Conservation (phyloP, 1,140 invertebrate genomes). For the Ptiloglossa arizonensis region DNA sequence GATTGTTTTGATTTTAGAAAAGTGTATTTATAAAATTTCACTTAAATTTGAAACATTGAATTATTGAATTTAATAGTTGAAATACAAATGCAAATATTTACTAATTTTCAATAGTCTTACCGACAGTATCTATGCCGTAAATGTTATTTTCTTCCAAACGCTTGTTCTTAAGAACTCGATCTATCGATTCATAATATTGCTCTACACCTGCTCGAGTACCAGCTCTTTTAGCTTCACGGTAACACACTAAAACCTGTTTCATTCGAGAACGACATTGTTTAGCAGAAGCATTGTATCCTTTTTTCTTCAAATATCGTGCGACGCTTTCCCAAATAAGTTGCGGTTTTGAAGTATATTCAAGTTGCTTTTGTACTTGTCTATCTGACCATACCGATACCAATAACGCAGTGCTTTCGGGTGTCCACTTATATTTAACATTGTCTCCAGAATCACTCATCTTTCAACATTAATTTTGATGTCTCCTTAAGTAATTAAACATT, state of each 20-base stretch:
- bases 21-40: background rate
- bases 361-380: slow-evolving; percentile 79
- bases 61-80: background rate
- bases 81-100: background rate
- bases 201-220: slow-evolving; percentile 76
- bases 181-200: slow-evolving; percentile 79
- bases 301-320: slow-evolving; percentile 78
- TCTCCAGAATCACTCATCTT: slow-evolving; percentile 71
- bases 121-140: slow-evolving; percentile 76
- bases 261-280: slow-evolving; percentile 80
- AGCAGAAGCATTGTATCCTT: slow-evolving; percentile 77
- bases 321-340: slow-evolving; percentile 79
- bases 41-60: background rate
- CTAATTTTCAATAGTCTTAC: slow-evolving; percentile 47
- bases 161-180: slow-evolving; percentile 75
- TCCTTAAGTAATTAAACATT: background rate
- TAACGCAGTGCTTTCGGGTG: slow-evolving; percentile 77
- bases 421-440: slow-evolving; percentile 79
- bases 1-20: background rate
- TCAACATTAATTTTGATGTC: background rate
- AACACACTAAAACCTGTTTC: slow-evolving; percentile 79
- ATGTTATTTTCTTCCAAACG: slow-evolving; percentile 61
- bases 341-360: slow-evolving; percentile 74
- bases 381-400: slow-evolving; percentile 80
- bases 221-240: slow-evolving; percentile 77